Percentiles rank a stretch among this genome's conserved stretches.
These are phyloP conservation scores for Hylomyscus alleni DNA, from an alignment of 2,797 vertebrate genomes.

Conservation along the genomic window DNA sequence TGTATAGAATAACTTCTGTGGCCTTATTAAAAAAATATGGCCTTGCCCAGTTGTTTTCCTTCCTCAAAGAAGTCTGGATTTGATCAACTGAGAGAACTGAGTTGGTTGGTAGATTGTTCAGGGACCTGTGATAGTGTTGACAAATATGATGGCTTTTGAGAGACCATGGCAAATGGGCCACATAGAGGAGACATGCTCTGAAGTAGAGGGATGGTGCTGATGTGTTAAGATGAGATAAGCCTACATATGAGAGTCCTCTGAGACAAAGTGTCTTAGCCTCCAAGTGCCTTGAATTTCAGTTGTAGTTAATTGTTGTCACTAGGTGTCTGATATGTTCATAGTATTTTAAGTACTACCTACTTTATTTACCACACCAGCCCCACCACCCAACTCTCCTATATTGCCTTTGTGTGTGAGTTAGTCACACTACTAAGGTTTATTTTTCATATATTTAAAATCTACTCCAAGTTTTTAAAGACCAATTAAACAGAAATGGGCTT, in stretches of 20 bases:
- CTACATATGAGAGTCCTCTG: not conserved
- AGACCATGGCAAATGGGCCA: not conserved
- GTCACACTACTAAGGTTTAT: not conserved
- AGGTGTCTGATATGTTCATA: not conserved
- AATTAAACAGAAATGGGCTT: not conserved
- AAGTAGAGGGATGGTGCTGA: not conserved
- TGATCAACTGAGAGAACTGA: not conserved
- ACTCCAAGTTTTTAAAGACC: conserved; percentile 9
- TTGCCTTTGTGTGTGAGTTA: not conserved
- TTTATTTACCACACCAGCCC: not conserved
- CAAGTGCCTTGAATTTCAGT: not conserved
- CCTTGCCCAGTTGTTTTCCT: not conserved
- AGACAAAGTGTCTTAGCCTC: not conserved
- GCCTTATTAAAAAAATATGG: not conserved
- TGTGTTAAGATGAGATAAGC: not conserved
- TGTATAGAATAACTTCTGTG: not conserved
- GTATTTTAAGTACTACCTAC: conserved; percentile 11
- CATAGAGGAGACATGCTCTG: not conserved
- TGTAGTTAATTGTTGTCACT: not conserved
- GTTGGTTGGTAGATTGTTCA: not conserved
- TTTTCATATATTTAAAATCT: not conserved
- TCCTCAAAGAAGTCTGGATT: not conserved
- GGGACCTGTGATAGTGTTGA: not conserved
- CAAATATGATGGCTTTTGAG: not conserved
- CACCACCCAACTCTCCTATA: not conserved